Percentiles rank a stretch among this genome's conserved stretches.
Conservation (phyloP, 2,113 vertebrate species). For the Cardinalis cardinalis region DNA sequence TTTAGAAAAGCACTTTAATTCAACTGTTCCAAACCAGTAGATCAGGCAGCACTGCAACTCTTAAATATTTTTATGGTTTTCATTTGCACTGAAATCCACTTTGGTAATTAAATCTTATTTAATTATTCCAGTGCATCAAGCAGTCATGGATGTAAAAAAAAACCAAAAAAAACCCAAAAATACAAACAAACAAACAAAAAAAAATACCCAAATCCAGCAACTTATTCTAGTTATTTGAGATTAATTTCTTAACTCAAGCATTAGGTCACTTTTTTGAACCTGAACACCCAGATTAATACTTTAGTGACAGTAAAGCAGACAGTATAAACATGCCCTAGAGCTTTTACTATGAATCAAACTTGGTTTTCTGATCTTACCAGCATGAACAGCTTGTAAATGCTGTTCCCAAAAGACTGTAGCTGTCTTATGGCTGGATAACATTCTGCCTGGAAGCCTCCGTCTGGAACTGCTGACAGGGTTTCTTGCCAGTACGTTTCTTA, state of each 20-base stretch:
- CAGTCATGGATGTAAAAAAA: not conserved
- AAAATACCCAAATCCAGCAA: too few species aligned
- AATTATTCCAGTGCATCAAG: not conserved
- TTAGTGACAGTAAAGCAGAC: conserved; percentile 30
- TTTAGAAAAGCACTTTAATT: not conserved
- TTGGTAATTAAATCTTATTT: not conserved
- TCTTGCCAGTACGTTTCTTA: conserved; percentile 35
- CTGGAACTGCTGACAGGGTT: conserved; percentile 39
- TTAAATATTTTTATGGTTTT: not conserved
- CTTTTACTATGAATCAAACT: conserved; percentile 52
- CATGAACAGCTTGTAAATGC: conserved; percentile 60
- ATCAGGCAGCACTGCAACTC: not conserved
- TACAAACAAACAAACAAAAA: too few species aligned
- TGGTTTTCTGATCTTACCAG: conserved; percentile 53
- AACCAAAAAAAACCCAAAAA: not conserved
- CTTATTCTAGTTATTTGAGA: not conserved
- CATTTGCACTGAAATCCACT: not conserved
- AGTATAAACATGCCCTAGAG: conserved; percentile 45
- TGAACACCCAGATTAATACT: conserved; percentile 32
- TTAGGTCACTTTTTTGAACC: conserved; percentile 1
- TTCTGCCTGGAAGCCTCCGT: not conserved
- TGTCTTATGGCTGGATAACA: conserved; percentile 34
- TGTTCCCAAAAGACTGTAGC: conserved; percentile 49
- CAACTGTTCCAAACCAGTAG: not conserved
- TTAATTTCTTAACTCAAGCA: conserved; percentile 23